These are phyloP conservation scores for Bovichtus diacanthus DNA, from an alignment of 2,797 vertebrate genomes.

Conservation along the genomic window DNA sequence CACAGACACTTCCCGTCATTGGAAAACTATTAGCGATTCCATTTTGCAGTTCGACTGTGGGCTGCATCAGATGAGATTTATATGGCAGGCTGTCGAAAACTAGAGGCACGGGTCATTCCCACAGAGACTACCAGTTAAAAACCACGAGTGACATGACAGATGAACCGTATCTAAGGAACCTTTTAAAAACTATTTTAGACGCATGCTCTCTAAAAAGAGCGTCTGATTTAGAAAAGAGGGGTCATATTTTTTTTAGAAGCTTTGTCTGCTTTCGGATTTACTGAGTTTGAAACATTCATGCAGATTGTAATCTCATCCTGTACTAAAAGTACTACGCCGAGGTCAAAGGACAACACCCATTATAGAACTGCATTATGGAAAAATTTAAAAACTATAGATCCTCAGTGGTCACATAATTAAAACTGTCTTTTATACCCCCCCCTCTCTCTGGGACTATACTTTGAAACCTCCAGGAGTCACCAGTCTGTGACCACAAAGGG, in stretches of 20 bases:
- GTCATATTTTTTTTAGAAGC: not conserved
- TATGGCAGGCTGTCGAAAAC: conserved; percentile 11
- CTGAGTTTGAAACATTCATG: not conserved
- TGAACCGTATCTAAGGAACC: not conserved
- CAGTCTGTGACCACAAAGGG: conserved; percentile 37
- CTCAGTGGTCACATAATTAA: conserved; percentile 42
- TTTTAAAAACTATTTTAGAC: too few species aligned
- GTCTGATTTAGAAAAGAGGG: not conserved
- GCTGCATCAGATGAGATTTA: conserved; percentile 17
- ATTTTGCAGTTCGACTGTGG: conserved; percentile 15
- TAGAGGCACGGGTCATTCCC: not conserved
- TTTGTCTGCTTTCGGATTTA: conserved; percentile 3
- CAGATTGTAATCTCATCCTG: conserved; percentile 1
- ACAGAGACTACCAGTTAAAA: conserved; percentile 1
- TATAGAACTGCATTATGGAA: conserved; percentile 30
- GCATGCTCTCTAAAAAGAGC: not conserved
- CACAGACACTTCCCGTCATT: not conserved
- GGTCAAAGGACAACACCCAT: conserved; percentile 40
- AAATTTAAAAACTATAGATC: conserved; percentile 22
- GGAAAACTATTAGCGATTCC: conserved; percentile 22
- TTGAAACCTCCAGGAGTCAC: conserved; percentile 30
- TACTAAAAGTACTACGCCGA: conserved; percentile 21
- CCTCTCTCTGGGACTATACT: conserved; percentile 8
- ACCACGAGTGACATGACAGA: not conserved
- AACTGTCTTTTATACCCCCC: conserved; percentile 17